A percentile compares a stretch with the other conserved stretches of the same genome.
Evolutionary conservation across 2,888 invertebrate species (phyloP).

Genomic region (Tortricodes alternella): DNA sequence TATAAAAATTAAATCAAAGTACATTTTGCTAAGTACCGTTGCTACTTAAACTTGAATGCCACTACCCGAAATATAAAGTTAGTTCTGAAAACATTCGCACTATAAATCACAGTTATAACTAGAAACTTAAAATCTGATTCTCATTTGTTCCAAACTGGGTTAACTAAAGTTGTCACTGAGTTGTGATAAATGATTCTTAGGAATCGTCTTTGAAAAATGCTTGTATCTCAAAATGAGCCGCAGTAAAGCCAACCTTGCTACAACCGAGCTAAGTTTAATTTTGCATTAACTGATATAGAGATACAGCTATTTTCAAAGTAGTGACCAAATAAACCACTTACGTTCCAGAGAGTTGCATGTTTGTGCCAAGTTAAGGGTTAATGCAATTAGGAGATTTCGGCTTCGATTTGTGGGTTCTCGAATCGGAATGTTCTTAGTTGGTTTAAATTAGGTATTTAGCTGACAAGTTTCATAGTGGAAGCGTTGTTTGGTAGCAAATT

Average conservation of each 20-base stretch:
- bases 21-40: too few relatives aligned
- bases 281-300: too few relatives aligned
- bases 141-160: background rate
- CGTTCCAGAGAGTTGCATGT: slow-evolving; percentile 4
- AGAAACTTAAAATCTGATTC: background rate
- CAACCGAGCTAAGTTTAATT: too few relatives aligned
- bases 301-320: too few relatives aligned
- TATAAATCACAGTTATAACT: background rate
- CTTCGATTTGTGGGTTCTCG: slow-evolving; percentile 3
- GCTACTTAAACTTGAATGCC: too few relatives aligned
- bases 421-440: background rate
- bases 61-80: background rate
- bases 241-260: too few relatives aligned
- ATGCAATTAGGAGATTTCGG: background rate
- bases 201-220: too few relatives aligned
- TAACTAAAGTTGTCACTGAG: background rate
- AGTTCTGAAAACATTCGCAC: background rate
- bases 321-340: slow-evolving; percentile 5
- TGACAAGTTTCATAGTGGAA: background rate
- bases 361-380: slow-evolving; percentile 7
- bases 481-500: background rate
- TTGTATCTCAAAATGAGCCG: too few relatives aligned
- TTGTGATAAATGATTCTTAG: background rate
- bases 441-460: background rate
- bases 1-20: too few relatives aligned